These are phyloP conservation scores for Didymodactylos carnosus DNA, from an alignment of 2,888 invertebrate species.

Conservation along the genomic window DNA sequence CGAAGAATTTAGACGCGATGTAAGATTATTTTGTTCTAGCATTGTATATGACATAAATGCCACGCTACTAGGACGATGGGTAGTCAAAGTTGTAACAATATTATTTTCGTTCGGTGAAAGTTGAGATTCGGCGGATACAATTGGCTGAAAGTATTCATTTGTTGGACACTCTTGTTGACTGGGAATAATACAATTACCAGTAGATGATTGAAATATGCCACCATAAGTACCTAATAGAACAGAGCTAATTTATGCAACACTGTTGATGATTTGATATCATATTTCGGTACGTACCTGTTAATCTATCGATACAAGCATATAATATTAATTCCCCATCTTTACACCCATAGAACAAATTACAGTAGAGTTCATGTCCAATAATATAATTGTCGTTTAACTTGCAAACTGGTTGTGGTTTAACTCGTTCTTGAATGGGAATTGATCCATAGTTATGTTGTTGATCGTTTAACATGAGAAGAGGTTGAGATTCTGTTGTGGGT, in stretches of 20 bases:
- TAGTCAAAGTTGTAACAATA: no score
- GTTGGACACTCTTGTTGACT: slow-evolving; percentile 1
- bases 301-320: slow-evolving; percentile 10
- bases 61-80: no score
- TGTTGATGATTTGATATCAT: no score
- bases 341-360: slow-evolving; percentile 12
- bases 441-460: not conserved
- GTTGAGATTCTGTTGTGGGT: not conserved
- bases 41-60: not conserved
- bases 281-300: not conserved
- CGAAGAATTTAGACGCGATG: not conserved
- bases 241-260: no score
- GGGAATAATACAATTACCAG: slow-evolving; percentile 1
- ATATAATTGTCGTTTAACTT: slow-evolving; percentile 4
- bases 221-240: no score
- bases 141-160: not conserved
- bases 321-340: slow-evolving; percentile 4
- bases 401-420: slow-evolving; percentile 1
- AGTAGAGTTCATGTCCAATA: not conserved
- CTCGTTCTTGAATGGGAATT: not conserved
- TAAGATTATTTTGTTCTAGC: not conserved
- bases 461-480: not conserved
- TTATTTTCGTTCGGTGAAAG: not conserved
- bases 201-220: slow-evolving; percentile 2
- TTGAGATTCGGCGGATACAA: not conserved